A percentile compares a stretch with the other conserved stretches of the same genome.
Evolutionary conservation across 2,888 invertebrate species (phyloP).

Genomic region (Ormyrus thymus): DNA sequence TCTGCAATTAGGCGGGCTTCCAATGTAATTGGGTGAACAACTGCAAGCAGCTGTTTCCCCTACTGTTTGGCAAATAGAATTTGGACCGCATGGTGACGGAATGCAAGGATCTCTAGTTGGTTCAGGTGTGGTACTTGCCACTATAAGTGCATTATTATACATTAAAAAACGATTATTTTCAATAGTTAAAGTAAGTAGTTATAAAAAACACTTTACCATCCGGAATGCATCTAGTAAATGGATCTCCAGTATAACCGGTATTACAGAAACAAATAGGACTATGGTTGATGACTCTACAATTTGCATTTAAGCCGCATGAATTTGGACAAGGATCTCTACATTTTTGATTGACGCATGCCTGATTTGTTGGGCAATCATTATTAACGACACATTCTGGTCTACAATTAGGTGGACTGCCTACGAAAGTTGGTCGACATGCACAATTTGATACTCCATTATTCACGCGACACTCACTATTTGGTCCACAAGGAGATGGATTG

Average conservation of each 20-base stretch:
- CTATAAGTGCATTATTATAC: too few species aligned
- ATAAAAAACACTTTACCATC: constrained; percentile 8
- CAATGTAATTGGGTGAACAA: constrained; percentile 76
- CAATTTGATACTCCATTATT: constrained; percentile 80
- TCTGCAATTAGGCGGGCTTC: constrained; percentile 81
- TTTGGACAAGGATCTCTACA: constrained; percentile 88
- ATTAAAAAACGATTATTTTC: neutral
- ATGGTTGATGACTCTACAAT: constrained; percentile 88
- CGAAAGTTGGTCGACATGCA: constrained; percentile 82
- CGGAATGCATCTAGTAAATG: constrained; percentile 80
- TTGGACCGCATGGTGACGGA: constrained; percentile 78
- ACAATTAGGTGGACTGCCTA: constrained; percentile 85
- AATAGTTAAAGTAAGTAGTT: neutral
- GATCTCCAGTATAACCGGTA: constrained; percentile 85
- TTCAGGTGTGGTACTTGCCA: neutral
- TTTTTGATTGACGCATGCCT: constrained; percentile 85
- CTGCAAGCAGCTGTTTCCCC: constrained; percentile 78
- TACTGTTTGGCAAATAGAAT: constrained; percentile 77
- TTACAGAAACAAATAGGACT: constrained; percentile 88
- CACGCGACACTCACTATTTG: constrained; percentile 80
- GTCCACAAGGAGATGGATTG: constrained; percentile 82
- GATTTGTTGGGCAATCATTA: constrained; percentile 85
- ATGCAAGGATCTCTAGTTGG: constrained; percentile 74
- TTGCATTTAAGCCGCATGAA: constrained; percentile 86
- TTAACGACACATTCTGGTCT: constrained; percentile 81